phyloP scores from a whole-genome alignment of 2,888 invertebrate genomes.

The Xanthia togata region DNA sequence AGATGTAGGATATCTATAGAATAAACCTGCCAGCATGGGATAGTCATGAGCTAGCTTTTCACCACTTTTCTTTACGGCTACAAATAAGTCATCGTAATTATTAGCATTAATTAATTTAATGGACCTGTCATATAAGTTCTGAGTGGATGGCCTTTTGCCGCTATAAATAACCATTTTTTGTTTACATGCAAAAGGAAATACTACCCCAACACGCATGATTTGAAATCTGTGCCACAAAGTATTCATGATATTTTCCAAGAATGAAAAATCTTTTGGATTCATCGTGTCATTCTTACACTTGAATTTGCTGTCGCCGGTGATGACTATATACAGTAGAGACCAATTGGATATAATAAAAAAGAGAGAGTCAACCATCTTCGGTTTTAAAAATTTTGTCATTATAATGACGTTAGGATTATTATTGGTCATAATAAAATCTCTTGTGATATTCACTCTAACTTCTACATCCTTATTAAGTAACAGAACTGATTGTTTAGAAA shows the following conservation, averaged over 20 bases:
- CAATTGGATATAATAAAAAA: constrained; percentile 60
- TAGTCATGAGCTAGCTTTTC: constrained; percentile 67
- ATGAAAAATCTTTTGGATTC: constrained; percentile 44
- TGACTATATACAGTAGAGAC: constrained; percentile 69
- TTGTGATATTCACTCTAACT: neutral
- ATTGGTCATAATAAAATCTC: constrained; percentile 17
- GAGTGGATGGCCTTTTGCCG: constrained; percentile 61
- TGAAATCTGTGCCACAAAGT: constrained; percentile 72
- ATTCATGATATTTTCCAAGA: constrained; percentile 71
- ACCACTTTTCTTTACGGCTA: constrained; percentile 50
- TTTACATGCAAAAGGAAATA: constrained; percentile 74
- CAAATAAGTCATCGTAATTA: constrained; percentile 49
- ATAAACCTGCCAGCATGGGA: constrained; percentile 73
- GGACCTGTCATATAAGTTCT: constrained; percentile 71
- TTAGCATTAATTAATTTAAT: constrained; percentile 64
- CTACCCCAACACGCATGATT: constrained; percentile 66
- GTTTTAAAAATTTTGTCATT: constrained; percentile 56
- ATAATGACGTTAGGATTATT: constrained; percentile 65
- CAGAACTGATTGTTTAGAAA: constrained; percentile 29
- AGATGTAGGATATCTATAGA: constrained; percentile 77
- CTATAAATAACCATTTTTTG: constrained; percentile 67
- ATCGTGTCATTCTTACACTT: constrained; percentile 69
- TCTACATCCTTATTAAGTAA: constrained; percentile 31
- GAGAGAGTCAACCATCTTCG: constrained; percentile 50
- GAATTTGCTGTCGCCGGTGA: constrained; percentile 63